Evolutionary conservation across 2,113 vertebrate genomes (phyloP).

Genomic region (Actenoides lindsayi): DNA sequence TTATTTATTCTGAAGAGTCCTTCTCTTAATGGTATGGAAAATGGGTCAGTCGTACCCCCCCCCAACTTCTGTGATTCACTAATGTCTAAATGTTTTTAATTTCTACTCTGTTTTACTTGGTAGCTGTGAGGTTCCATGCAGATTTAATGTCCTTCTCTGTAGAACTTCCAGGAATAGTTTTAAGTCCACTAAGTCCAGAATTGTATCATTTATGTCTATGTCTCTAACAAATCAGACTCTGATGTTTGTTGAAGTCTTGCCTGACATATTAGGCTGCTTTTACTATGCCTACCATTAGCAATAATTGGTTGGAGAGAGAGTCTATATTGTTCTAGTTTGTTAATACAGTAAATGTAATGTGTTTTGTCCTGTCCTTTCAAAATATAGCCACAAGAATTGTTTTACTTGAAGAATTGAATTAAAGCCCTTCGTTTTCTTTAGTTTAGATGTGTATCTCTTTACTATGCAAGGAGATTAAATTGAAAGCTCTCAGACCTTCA

Average conservation of each 20-base stretch:
- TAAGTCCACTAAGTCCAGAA: neutral
- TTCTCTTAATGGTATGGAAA: neutral
- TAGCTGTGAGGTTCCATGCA: neutral
- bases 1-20: neutral
- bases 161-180: neutral
- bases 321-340: neutral
- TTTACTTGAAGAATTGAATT: neutral
- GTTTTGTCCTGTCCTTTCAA: neutral
- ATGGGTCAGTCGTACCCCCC: fast-evolving
- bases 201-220: neutral
- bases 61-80: neutral
- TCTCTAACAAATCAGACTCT: neutral
- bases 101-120: neutral
- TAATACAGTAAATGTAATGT: neutral
- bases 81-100: neutral
- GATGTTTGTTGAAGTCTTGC: neutral
- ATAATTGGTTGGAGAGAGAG: neutral
- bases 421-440: neutral
- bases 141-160: neutral
- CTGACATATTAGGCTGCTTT: neutral
- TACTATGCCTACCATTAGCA: neutral
- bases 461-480: neutral
- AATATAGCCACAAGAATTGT: neutral
- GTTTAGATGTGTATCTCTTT: neutral
- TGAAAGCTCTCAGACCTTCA: neutral